Percentiles rank a stretch among this genome's conserved stretches.
Evolutionary conservation across 2,113 vertebrate genomes (phyloP).

Genomic region (Edolisoma coerulescens): DNA sequence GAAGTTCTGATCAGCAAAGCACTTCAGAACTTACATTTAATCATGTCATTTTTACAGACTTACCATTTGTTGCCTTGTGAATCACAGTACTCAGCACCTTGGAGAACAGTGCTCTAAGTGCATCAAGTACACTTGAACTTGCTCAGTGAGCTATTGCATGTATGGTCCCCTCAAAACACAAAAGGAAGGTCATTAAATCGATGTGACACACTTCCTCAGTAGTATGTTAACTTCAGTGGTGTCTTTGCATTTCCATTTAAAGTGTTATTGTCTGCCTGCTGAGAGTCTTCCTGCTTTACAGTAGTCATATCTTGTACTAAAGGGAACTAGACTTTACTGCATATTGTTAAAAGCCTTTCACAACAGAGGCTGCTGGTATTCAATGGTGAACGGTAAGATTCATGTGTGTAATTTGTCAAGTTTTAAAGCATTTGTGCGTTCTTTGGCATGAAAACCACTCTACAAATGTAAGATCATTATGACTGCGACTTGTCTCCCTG

Average conservation of each 20-base stretch:
- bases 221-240: background rate
- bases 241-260: constrained; percentile 4
- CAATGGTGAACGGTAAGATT: background rate
- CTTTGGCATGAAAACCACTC: background rate
- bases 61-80: background rate
- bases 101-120: background rate
- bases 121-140: constrained; percentile 8
- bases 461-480: background rate
- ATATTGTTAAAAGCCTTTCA: background rate
- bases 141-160: background rate
- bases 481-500: background rate
- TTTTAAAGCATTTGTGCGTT: background rate
- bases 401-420: background rate
- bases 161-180: background rate
- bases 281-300: background rate
- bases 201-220: background rate
- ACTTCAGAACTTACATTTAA: background rate
- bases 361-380: background rate
- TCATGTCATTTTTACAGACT: background rate
- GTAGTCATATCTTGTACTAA: background rate
- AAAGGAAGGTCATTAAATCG: background rate
- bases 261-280: constrained; percentile 22
- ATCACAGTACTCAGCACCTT: background rate
- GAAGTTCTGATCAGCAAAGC: constrained; percentile 1
- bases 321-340: background rate